Evolutionary conservation across 2,888 invertebrate species (phyloP).

Genomic region (Julus scandinavius): DNA sequence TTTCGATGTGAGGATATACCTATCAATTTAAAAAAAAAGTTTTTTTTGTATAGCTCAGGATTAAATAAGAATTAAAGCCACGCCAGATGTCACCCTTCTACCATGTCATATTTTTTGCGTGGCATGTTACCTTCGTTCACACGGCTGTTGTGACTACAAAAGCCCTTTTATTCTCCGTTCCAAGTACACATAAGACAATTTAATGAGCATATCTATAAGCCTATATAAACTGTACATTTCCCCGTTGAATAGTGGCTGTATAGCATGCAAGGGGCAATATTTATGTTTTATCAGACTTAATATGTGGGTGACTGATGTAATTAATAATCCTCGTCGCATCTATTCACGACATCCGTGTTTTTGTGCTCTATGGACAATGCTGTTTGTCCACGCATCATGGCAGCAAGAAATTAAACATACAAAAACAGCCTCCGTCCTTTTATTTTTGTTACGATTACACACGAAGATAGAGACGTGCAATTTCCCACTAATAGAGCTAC

Average conservation of each 20-base stretch:
- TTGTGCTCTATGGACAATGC: slow-evolving; percentile 29
- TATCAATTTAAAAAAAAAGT: no score
- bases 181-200: slow-evolving; percentile 8
- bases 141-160: background rate
- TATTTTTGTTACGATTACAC: background rate
- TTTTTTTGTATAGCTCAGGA: background rate
- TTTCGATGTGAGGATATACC: no score
- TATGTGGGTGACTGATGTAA: background rate
- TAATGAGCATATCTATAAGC: background rate
- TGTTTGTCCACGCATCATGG: slow-evolving; percentile 34
- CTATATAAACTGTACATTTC: slow-evolving; percentile 9
- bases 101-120: background rate
- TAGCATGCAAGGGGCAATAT: background rate
- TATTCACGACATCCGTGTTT: slow-evolving; percentile 35
- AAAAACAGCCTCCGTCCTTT: slow-evolving; percentile 4
- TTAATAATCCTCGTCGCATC: slow-evolving; percentile 42
- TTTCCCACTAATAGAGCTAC: background rate
- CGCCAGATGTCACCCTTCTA: background rate
- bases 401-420: slow-evolving; percentile 13
- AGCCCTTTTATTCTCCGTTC: slow-evolving; percentile 11
- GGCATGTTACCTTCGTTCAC: slow-evolving; percentile 11
- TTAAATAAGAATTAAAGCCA: background rate
- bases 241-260: background rate
- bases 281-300: slow-evolving; percentile 4
- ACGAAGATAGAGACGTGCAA: background rate